Base-by-base conservation (phyloP, 2,113 vertebrate genomes). In the Pterophyllum scalare region DNA sequence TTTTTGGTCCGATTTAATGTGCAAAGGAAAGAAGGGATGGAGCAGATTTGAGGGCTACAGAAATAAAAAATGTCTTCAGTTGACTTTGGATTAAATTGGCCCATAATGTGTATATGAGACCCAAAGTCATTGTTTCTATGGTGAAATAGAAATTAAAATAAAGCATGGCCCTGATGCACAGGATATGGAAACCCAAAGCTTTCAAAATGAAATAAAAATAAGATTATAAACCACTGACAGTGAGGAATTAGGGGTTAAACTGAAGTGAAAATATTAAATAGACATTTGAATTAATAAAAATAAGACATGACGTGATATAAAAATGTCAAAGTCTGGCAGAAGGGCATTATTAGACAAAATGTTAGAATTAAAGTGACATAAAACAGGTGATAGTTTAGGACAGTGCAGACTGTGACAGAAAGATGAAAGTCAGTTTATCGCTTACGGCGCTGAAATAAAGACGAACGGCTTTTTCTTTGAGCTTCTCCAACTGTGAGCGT, bases 71-170 rank as follows among this genome's bases (percentile, higher is more conserved):
- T 43, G 7, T 7, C 40, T 38, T 43, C 38, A 43, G n/a, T 65
- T 15, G 1, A 65, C 0, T 43, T 43, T 43, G 0, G 17, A 43
- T 65, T 24, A 22, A 65, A 65, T 24, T 43, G 62, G 40, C 40
- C 12, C 40, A 38, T 43, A 14, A 14, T 43, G 40, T 43, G 40
- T 2, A 11, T 43, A 13, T 43, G 40, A 11, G 12, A 12, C 12
- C 40, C 40, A 43, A 12, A 43, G 40, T 43, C 12, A 3, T 11
- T 11, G 9, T 40, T 40, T 0, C 15, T 7, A 20, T 19, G 3
- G 3, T 70, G 49, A 70, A 70, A 49, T 20, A 28, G 15, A 70
- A 70, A 70, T 49, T 49, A 26, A 52, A 6, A 52, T 70, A 31
- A 52, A 52, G 3, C 65, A 20, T 52, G 52, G 20, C 15, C 20